A percentile compares a stretch with the other conserved stretches of the same genome.
These are phyloP conservation scores for Trichogramma evanescens DNA, from an alignment of 2,888 invertebrate genomes.

Conservation along the genomic window DNA sequence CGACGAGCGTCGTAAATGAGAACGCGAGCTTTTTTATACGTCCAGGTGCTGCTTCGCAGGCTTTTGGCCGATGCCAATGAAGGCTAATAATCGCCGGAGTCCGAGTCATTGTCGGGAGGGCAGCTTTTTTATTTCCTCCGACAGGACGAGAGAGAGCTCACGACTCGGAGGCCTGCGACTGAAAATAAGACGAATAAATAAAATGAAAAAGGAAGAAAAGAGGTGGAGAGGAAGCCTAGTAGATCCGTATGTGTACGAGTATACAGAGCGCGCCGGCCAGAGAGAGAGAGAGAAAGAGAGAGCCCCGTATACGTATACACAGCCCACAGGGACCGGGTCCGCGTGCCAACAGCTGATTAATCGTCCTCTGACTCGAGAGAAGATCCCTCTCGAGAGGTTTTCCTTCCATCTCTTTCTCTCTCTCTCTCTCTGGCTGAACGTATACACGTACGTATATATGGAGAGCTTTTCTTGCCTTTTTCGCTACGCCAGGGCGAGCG, in stretches of 20 bases:
- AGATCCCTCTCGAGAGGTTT: conserved; percentile 34
- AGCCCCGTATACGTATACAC: conserved; percentile 29
- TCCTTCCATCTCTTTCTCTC: neutral
- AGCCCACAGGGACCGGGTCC: conserved; percentile 34
- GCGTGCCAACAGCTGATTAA: conserved; percentile 49
- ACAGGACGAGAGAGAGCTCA: too few relatives aligned
- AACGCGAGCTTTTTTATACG: too few relatives aligned
- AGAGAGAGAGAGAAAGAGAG: conserved; percentile 40
- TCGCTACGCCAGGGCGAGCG: neutral
- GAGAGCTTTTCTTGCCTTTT: neutral
- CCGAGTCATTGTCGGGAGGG: too few relatives aligned
- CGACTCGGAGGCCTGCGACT: too few relatives aligned
- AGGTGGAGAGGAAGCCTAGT: conserved; percentile 22
- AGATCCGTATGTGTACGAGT: too few relatives aligned
- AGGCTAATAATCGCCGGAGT: too few relatives aligned
- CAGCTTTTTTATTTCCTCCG: too few relatives aligned
- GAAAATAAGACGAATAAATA: conserved; percentile 7
- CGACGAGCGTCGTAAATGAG: too few relatives aligned
- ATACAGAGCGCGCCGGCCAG: conserved; percentile 26
- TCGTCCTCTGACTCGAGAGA: conserved; percentile 32
- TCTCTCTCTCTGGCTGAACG: neutral
- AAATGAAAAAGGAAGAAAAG: conserved; percentile 6
- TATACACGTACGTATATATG: neutral
- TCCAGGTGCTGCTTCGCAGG: too few relatives aligned
- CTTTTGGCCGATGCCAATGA: too few relatives aligned